These are phyloP conservation scores for Sphaerolaimus hirsutus DNA, from an alignment of 2,888 invertebrate genomes.

Conservation along the genomic window DNA sequence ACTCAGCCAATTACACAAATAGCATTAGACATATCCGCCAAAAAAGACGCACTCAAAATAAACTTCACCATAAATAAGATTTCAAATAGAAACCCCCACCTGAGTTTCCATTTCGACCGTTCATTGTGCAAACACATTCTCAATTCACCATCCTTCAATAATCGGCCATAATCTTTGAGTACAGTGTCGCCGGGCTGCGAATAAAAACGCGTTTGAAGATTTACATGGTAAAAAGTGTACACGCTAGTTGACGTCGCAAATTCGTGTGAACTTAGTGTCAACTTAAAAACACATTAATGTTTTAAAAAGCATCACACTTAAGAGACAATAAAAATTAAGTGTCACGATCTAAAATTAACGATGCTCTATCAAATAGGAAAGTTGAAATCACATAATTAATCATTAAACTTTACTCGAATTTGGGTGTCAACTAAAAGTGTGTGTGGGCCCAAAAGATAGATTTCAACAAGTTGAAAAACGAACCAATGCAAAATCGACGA, in stretches of 20 bases:
- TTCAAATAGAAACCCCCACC: conserved; percentile 2
- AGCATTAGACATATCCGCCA: no score
- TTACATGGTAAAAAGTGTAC: not conserved
- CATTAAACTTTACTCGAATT: no score
- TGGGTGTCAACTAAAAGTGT: not conserved
- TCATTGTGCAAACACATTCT: conserved; percentile 12
- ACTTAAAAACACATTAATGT: no score
- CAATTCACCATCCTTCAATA: conserved; percentile 76
- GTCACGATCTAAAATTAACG: no score
- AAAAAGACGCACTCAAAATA: no score
- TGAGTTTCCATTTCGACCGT: conserved; percentile 2
- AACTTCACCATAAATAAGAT: no score
- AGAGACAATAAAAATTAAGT: not conserved
- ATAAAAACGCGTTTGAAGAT: not conserved
- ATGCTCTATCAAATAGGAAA: no score
- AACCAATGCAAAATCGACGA: conserved; percentile 21
- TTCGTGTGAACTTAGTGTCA: not conserved
- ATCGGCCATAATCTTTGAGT: conserved; percentile 63
- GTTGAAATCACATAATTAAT: no score
- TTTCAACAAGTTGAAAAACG: not conserved
- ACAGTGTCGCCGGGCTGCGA: conserved; percentile 45
- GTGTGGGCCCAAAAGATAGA: not conserved
- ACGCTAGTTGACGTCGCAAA: not conserved
- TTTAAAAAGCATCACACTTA: not conserved
- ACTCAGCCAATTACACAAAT: no score